Base-by-base conservation (phyloP, 2,888 invertebrate species). In the Tenthredo mesomela region DNA sequence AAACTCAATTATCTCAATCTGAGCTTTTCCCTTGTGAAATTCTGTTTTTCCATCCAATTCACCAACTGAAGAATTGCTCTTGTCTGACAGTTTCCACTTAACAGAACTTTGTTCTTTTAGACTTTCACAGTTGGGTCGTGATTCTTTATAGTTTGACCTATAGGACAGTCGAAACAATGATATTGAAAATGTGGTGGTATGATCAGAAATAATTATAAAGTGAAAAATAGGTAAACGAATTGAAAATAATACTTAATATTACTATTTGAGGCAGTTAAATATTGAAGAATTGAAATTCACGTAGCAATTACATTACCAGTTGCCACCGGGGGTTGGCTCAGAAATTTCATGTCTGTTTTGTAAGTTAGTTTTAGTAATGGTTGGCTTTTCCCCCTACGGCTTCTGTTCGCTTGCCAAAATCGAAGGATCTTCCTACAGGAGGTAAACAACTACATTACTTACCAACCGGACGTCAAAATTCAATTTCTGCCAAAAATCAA, bases 401-500 rank as follows among this genome's bases (percentile, higher is more conserved):
- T 50, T 7, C 54, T 33, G 25, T 21, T 54, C 77, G 33, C 54
- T 77, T 77, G 29, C 54, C 29, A 77, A 80, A 61, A 80, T 61
- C 80, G 80, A 61, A 21, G 61, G 37, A 50, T 50, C 54, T 54
- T 50, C 37, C 50, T 58, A 7, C 21, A 12, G 58, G 58, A 21
- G 40, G 61, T 61, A 80, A 80, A 61, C 80, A 80, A 80, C 80
- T 40, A 80, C 80, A 80, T 80, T 80, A 80, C 61, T 80, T 80
- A 61, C 80, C 40, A 80, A 58, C 58, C 80, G 58, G 40, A 80
- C 80, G 58, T 80, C 61, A 21, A 21, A 80, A 80, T 80, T 80
- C 37, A 80, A 80, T 80, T 80, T 61, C n/a, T 37, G 2, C 21
- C 80, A 80, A 80, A 80, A 61, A 80, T 80, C 80, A 61, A 80